Evolutionary conservation across 2,797 vertebrate species (phyloP), one percentile per base, ranked within the genome.

Genomic region (Chaunax sp.): DNA sequence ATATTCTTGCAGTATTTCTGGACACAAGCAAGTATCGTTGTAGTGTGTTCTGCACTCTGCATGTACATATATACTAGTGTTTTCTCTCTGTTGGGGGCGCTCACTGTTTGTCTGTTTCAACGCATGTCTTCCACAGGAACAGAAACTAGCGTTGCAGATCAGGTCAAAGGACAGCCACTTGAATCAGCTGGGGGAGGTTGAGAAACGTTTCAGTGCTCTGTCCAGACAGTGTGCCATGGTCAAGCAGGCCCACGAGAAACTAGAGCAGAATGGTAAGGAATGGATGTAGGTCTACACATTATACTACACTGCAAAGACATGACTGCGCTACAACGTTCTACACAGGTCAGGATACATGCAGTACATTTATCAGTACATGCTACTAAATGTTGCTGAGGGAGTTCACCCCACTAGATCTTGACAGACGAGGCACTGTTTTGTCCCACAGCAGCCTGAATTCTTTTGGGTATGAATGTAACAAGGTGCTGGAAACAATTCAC

Each of bases 171-270:
- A 96, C 76, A 94, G 94, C 64, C 93, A 97, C 84, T 88, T 96
- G 54, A 97, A 92, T 75, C 96, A 97, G 72, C 81, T 98, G 72
- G 94, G 88, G 58, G 96, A 98, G 87, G 91, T 95, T 74, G 97
- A 98, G 87, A 97, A 91, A 78, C 95, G 93, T 45, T 86, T 93
- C 40, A 46, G 47, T 5, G 52, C 55, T 20, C 47, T 94, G 44
- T 91, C 88, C 20, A 82, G 81, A 77, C 95, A 98, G 77, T 97
- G 95, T 87, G 90, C 90, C 75, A 13, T 78, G 26, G 58, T 98
- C 64, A 97, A 95, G 86, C 93, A 93, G 65, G 92, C 88, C 54
- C 96, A 98, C 63, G 91, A 89, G 80, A 63, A 82, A 90, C 92
- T 98, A n/a, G 94, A 97, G 78, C 94, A 95, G 60, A 95, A 95